Evolutionary conservation across 2,888 invertebrate genomes (phyloP).

Genomic region (Ichneumoninae sp.): DNA sequence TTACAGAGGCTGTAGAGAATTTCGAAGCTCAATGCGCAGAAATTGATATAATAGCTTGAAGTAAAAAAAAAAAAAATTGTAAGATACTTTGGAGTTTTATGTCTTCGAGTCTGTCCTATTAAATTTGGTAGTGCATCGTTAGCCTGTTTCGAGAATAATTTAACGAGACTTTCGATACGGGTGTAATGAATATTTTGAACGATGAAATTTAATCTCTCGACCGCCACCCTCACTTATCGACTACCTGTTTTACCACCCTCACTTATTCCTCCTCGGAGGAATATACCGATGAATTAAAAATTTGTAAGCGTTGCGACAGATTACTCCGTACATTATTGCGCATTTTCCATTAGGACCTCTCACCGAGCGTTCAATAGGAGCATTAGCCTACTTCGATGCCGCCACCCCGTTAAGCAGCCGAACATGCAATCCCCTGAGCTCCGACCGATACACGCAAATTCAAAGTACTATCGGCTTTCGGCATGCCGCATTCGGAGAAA

Average conservation of each 20-base stretch:
- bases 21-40: constrained; percentile 4
- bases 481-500: background rate
- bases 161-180: background rate
- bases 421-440: background rate
- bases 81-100: background rate
- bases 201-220: background rate
- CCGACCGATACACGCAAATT: constrained; percentile 14
- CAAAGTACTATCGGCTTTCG: constrained; percentile 12
- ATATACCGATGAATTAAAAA: background rate
- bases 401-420: background rate
- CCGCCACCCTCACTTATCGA: background rate
- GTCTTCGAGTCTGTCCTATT: background rate
- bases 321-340: background rate
- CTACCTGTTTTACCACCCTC: too few relatives aligned
- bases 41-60: background rate
- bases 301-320: background rate
- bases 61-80: background rate
- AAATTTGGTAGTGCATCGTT: background rate
- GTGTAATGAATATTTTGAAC: background rate
- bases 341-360: background rate
- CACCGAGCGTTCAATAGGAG: background rate
- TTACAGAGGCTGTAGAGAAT: constrained; percentile 5
- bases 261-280: too few relatives aligned
- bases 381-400: background rate
- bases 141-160: background rate